Percentiles rank a stretch among this genome's conserved stretches.
Conservation (phyloP, 2,797 vertebrate genomes). For the Anguilla pacifica region DNA sequence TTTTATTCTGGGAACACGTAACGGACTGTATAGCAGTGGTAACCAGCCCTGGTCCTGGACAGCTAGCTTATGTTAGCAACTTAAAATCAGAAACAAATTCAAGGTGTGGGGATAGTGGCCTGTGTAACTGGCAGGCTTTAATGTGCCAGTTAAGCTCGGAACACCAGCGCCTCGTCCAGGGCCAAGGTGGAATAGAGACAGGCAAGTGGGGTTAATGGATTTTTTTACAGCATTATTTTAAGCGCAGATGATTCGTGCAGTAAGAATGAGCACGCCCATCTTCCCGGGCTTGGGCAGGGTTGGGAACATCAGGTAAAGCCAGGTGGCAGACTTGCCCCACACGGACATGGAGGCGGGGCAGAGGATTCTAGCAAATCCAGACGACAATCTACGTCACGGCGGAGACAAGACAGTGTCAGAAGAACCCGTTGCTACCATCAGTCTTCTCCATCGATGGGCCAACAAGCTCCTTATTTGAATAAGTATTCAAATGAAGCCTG, state of each 20-base stretch:
- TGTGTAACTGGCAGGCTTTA: not conserved
- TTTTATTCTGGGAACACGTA: not conserved
- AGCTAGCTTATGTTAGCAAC: not conserved
- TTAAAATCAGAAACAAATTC: not conserved
- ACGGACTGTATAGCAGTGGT: not conserved
- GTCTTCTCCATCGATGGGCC: not conserved
- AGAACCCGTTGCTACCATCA: not conserved
- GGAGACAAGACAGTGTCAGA: not conserved
- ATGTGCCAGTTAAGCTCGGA: not conserved
- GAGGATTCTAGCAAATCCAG: not conserved
- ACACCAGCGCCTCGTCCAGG: not conserved
- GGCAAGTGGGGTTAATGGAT: not conserved
- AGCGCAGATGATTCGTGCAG: not conserved
- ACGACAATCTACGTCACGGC: not conserved
- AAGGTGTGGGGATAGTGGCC: not conserved
- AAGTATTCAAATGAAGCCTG: constrained; percentile 27
- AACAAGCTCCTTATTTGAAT: constrained; percentile 23
- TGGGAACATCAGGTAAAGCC: not conserved
- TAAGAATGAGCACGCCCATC: not conserved
- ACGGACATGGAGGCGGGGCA: not conserved
- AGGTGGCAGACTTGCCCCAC: not conserved
- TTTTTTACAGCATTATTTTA: not conserved
- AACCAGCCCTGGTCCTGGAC: not conserved
- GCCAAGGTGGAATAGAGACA: not conserved
- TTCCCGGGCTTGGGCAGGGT: not conserved